phyloP scores from a whole-genome alignment of 2,888 invertebrate species.

The Monoplex corrugatus region DNA sequence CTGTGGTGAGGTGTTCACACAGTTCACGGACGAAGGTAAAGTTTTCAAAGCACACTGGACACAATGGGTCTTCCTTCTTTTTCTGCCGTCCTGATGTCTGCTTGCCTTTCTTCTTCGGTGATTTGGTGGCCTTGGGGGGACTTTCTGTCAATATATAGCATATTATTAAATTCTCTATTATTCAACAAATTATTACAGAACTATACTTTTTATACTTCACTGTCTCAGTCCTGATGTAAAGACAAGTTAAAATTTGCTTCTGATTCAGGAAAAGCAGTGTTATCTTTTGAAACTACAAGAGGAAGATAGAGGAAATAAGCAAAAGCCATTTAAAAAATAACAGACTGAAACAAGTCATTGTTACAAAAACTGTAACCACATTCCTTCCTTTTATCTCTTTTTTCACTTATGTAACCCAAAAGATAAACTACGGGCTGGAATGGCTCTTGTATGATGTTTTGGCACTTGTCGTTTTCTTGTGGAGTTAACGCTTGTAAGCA shows the following conservation, averaged over 20 bases:
- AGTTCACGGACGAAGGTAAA: conserved; percentile 21
- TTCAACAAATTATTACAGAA: not conserved
- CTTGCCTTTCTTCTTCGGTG: not conserved
- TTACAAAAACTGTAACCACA: not conserved
- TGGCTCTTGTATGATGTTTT: too few species aligned
- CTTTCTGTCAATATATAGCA: not conserved
- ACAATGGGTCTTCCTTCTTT: not conserved
- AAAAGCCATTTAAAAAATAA: not conserved
- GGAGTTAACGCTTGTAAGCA: too few species aligned
- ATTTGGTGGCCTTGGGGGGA: not conserved
- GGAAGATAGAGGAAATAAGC: not conserved
- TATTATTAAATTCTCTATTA: not conserved
- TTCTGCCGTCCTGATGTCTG: not conserved
- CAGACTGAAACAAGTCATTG: not conserved
- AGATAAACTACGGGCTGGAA: not conserved
- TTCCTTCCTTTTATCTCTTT: not conserved
- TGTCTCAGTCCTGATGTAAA: not conserved
- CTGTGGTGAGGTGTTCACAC: conserved; percentile 3
- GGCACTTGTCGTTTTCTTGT: too few species aligned
- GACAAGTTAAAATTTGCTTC: not conserved
- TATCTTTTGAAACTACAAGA: too few species aligned
- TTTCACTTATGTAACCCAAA: not conserved
- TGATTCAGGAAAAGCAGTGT: too few species aligned
- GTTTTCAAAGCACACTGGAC: conserved; percentile 15
- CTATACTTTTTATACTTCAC: too few species aligned